phyloP scores from a whole-genome alignment of 2,888 invertebrate genomes.

The Drosophila pegasa region DNA sequence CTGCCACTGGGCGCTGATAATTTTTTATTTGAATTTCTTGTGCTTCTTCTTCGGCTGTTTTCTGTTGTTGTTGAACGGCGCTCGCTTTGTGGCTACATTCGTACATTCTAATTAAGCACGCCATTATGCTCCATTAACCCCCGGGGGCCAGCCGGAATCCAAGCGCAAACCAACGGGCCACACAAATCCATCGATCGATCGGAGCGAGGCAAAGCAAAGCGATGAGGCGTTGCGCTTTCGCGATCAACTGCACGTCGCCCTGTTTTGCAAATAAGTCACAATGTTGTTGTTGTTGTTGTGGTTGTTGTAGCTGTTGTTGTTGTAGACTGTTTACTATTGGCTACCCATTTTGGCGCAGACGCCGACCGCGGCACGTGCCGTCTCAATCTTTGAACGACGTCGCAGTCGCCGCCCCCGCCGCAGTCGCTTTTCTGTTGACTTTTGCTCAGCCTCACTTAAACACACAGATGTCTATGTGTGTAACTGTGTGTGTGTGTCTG shows the following conservation, averaged over 20 bases:
- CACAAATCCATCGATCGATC: slow-evolving; percentile 44
- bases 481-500: slow-evolving; percentile 7
- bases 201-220: neutral
- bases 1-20: slow-evolving; percentile 50
- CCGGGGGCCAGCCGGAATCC: slow-evolving; percentile 35
- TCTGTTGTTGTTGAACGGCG: slow-evolving; percentile 22
- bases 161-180: slow-evolving; percentile 11
- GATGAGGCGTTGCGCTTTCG: slow-evolving; percentile 51
- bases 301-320: slow-evolving; percentile 18
- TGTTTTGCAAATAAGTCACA: slow-evolving; percentile 49
- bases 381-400: slow-evolving; percentile 61
- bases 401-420: slow-evolving; percentile 39
- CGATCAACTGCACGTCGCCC: slow-evolving; percentile 77
- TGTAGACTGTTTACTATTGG: slow-evolving; percentile 53
- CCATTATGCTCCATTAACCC: slow-evolving; percentile 78
- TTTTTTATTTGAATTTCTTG: slow-evolving; percentile 19
- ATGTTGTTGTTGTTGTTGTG: slow-evolving; percentile 23
- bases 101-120: slow-evolving; percentile 64
- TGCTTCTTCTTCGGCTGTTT: neutral
- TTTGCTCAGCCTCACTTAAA: slow-evolving; percentile 48
- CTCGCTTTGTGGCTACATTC: slow-evolving; percentile 30
- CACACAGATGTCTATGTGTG: neutral
- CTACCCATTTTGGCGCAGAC: slow-evolving; percentile 57
- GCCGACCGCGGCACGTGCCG: slow-evolving; percentile 74
- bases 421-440: slow-evolving; percentile 46